Evolutionary conservation across 2,797 vertebrate species (phyloP).

Genomic region (Rhinogobio ventralis): DNA sequence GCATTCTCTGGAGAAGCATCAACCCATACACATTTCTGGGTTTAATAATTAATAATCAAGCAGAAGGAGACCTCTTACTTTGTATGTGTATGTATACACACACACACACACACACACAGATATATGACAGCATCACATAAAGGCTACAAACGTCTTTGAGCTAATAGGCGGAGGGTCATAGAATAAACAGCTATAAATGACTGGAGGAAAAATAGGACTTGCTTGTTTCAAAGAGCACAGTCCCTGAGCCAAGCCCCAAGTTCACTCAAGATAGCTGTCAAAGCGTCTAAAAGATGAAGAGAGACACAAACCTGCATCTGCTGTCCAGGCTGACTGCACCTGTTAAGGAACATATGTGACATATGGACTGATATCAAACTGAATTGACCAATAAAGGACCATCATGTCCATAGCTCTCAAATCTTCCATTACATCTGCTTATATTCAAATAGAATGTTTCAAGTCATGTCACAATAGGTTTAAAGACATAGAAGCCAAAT

Average conservation of each 20-base stretch:
- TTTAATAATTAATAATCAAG: neutral
- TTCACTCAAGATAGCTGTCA: constrained; percentile 64
- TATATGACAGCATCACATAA: neutral
- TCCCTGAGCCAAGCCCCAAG: constrained; percentile 35
- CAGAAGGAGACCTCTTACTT: neutral
- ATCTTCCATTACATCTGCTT: neutral
- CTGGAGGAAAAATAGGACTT: constrained; percentile 10
- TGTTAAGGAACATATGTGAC: constrained; percentile 6
- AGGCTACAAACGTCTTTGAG: neutral
- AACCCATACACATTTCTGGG: neutral
- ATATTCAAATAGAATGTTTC: neutral
- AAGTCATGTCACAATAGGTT: neutral
- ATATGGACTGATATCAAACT: constrained; percentile 1
- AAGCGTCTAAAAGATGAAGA: constrained; percentile 55
- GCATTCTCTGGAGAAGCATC: neutral
- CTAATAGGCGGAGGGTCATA: neutral
- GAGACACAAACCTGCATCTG: constrained; percentile 57
- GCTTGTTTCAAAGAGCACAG: constrained; percentile 36
- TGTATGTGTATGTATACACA: neutral
- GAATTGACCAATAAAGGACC: neutral
- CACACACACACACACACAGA: neutral
- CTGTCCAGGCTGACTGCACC: constrained; percentile 40
- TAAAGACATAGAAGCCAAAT: neutral
- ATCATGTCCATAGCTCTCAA: neutral
- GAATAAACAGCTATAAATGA: constrained; percentile 14